These are phyloP conservation scores for Halisarca cf. caerulea DNA, from an alignment of 37 sponge, comb jelly and placozoan genomes.

Conservation along the genomic window DNA sequence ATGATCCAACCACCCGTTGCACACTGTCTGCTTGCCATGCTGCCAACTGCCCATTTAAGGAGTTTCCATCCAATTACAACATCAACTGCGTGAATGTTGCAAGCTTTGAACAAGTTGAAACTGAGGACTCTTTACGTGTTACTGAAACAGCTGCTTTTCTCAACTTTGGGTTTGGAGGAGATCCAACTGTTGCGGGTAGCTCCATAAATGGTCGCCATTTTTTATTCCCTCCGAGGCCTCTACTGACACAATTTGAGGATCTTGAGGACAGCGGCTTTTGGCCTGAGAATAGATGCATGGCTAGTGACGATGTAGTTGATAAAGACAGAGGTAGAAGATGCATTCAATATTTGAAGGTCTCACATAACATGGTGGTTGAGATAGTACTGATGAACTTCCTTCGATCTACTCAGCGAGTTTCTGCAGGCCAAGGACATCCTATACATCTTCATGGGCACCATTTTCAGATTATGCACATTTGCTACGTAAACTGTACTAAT, in stretches of 20 bases:
- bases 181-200: slow-evolving; percentile 1
- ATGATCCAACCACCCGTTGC: background rate
- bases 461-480: slow-evolving; percentile 65
- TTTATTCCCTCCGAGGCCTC: background rate
- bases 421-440: slow-evolving; percentile 44
- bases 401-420: background rate
- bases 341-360: no score
- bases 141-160: background rate
- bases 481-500: slow-evolving; percentile 50
- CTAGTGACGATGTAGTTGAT: no score
- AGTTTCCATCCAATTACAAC: slow-evolving; percentile 7
- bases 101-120: background rate
- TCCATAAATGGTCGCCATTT: slow-evolving; percentile 30
- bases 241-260: background rate
- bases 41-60: slow-evolving; percentile 75
- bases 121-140: background rate
- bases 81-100: background rate
- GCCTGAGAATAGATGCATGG: background rate
- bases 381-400: background rate
- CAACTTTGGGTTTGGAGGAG: slow-evolving; percentile 41
- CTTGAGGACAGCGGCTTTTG: background rate
- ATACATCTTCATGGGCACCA: slow-evolving; percentile 74
- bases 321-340: background rate
- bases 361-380: background rate
- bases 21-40: slow-evolving; percentile 33